Conservation (phyloP, 2,113 vertebrate species). For the Marmota monax region DNA sequence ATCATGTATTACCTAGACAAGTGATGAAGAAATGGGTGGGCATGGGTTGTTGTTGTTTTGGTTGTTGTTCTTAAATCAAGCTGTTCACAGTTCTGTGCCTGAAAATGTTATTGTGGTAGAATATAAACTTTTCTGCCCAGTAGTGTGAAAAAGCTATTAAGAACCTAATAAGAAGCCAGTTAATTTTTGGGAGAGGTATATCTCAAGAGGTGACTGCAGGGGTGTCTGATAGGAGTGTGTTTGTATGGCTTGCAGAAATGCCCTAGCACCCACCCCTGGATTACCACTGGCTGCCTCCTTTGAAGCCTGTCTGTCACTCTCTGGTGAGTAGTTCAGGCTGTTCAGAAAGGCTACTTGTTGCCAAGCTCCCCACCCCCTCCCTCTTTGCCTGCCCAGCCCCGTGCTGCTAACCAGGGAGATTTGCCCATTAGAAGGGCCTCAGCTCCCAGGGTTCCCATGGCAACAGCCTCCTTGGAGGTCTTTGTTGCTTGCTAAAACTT, state of each 20-base stretch:
- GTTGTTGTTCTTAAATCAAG: background rate
- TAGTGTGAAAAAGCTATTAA: background rate
- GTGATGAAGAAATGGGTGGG: background rate
- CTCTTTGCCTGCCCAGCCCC: conserved; percentile 76
- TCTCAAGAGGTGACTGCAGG: background rate
- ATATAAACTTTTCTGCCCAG: conserved; percentile 26
- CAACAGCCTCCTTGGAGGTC: conserved; percentile 89
- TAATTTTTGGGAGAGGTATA: background rate
- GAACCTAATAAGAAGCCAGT: conserved; percentile 7
- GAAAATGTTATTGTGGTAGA: background rate
- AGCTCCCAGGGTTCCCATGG: conserved; percentile 89
- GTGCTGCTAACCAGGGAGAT: conserved; percentile 85
- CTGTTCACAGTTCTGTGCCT: background rate
- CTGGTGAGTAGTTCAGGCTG: conserved; percentile 57
- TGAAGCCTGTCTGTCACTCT: background rate
- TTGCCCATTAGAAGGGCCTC: conserved; percentile 87
- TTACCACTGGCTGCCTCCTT: background rate
- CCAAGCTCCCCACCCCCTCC: conserved; percentile 79
- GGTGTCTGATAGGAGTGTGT: background rate
- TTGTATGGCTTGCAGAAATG: background rate
- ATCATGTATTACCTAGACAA: background rate
- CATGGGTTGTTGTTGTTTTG: too few relatives aligned
- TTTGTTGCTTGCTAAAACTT: conserved; percentile 90
- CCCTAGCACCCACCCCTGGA: background rate
- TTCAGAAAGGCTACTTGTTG: conserved; percentile 85